Conservation (phyloP, 2,113 vertebrate genomes). For the Rhinoderma darwinii region DNA sequence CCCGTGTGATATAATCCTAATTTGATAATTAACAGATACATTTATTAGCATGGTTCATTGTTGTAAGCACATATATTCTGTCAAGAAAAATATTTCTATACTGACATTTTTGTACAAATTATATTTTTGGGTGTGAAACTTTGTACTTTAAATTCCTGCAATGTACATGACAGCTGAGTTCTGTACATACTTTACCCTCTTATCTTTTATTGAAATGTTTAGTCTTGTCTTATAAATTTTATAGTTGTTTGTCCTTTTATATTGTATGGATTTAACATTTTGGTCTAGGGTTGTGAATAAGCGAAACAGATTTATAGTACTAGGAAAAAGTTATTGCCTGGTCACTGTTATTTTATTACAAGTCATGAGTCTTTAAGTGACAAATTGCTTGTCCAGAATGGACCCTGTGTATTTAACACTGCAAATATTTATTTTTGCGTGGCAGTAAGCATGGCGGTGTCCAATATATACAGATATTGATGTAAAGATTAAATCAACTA, state of each 20-base stretch:
- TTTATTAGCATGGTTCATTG: background rate
- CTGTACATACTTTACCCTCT: background rate
- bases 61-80: background rate
- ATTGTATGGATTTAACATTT: background rate
- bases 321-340: background rate
- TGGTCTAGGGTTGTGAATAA: too few relatives aligned
- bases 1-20: too few relatives aligned
- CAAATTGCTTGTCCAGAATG: slow-evolving; percentile 10
- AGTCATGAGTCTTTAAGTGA: background rate
- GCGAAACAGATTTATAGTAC: background rate
- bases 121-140: background rate
- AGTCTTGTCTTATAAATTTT: background rate
- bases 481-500: slow-evolving; percentile 16
- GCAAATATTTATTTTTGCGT: slow-evolving; percentile 43
- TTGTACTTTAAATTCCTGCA: background rate
- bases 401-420: slow-evolving; percentile 41
- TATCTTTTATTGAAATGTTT: background rate
- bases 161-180: background rate
- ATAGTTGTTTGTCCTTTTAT: background rate
- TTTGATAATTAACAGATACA: too few relatives aligned
- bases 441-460: slow-evolving; percentile 17
- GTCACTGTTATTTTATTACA: slow-evolving; percentile 21
- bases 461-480: background rate
- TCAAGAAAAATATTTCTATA: too few relatives aligned
- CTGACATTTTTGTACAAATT: too few relatives aligned